These are phyloP conservation scores for Folsomia candida DNA, from an alignment of 2,888 invertebrate species.

Conservation along the genomic window DNA sequence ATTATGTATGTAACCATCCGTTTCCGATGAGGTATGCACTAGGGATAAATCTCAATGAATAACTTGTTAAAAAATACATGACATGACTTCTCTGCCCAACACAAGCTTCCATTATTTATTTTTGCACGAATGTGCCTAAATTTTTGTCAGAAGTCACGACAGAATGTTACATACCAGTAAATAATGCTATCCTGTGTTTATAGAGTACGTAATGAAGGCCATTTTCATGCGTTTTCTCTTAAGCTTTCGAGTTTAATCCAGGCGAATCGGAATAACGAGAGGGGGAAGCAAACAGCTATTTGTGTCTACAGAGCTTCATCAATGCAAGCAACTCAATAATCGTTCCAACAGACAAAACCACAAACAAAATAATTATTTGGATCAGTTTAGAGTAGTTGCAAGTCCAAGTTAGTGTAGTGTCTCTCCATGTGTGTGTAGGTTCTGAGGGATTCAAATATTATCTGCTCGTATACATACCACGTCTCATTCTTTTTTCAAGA, in stretches of 20 bases:
- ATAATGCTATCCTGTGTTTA: background rate
- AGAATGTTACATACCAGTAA: background rate
- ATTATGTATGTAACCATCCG: too few species aligned
- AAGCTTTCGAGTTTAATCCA: too few species aligned
- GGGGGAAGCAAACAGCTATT: background rate
- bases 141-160: background rate
- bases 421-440: background rate
- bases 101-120: slow-evolving; percentile 1
- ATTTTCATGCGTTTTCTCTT: background rate
- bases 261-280: too few species aligned
- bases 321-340: background rate
- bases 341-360: slow-evolving; percentile 7
- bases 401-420: background rate
- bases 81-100: too few species aligned
- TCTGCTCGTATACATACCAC: too few species aligned
- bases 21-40: too few species aligned
- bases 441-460: too few species aligned
- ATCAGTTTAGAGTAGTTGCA: slow-evolving; percentile 4
- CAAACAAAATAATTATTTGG: slow-evolving; percentile 12
- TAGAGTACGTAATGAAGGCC: background rate
- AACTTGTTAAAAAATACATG: background rate
- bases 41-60: too few species aligned
- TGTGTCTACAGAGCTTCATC: background rate
- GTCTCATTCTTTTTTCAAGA: too few species aligned
- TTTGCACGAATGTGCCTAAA: background rate